Evolutionary conservation across 2,113 vertebrate species (phyloP).

Genomic region (Heliornis fulica): DNA sequence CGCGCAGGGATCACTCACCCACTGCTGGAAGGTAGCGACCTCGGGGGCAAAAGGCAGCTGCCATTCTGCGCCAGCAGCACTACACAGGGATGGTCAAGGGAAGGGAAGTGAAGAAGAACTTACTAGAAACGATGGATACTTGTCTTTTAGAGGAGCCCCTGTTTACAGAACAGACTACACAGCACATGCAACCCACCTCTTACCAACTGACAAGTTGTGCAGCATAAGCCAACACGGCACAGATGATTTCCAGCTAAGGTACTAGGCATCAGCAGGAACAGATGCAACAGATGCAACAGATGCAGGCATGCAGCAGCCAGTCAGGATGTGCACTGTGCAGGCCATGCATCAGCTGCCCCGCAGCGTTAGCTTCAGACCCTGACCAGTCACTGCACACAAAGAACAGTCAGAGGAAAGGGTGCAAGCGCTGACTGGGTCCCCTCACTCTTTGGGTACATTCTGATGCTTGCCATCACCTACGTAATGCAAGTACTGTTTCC

Average conservation of each 20-base stretch:
- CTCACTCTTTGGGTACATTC: fast-evolving
- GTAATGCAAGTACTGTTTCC: not conserved
- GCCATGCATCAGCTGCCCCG: fast-evolving
- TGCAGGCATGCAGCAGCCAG: not conserved
- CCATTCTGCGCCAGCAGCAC: slow-evolving; percentile 57
- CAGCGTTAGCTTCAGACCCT: not conserved
- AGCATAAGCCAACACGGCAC: not conserved
- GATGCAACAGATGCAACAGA: fast-evolving
- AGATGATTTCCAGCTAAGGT: not conserved
- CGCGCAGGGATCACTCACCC: slow-evolving; percentile 55
- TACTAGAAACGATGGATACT: slow-evolving; percentile 22
- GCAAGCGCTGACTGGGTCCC: not conserved
- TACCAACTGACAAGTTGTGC: not conserved
- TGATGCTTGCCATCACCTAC: not conserved
- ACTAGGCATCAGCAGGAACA: fast-evolving
- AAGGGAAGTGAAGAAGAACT: slow-evolving; percentile 60
- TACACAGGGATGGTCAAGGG: slow-evolving; percentile 41
- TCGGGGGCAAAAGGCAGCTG: slow-evolving; percentile 45
- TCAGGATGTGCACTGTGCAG: not conserved
- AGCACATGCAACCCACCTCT: not conserved
- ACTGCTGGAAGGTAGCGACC: slow-evolving; percentile 44
- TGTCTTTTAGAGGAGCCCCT: slow-evolving; percentile 6
- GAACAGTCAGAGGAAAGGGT: not conserved
- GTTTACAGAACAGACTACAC: not conserved
- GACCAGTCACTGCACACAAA: not conserved